Percentiles rank a stretch among this genome's conserved stretches.
These are phyloP conservation scores for Catotricha subobsoleta DNA, from an alignment of 2,888 invertebrate genomes.

Conservation along the genomic window DNA sequence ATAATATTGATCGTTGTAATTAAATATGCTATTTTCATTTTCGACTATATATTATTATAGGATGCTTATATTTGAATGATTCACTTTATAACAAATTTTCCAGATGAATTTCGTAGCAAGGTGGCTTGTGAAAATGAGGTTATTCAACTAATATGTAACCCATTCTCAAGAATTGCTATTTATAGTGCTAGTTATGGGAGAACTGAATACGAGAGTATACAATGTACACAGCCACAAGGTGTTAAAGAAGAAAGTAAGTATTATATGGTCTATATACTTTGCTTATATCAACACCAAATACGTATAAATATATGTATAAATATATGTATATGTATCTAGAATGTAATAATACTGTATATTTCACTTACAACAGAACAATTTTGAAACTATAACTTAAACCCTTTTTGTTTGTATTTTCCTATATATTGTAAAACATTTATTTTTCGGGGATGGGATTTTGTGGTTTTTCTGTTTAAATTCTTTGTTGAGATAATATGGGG, in stretches of 20 bases:
- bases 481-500: no score
- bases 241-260: slow-evolving; percentile 76
- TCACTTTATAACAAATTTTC: no score
- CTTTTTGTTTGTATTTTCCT: no score
- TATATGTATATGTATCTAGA: not conserved
- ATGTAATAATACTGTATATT: not conserved
- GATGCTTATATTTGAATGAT: no score
- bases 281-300: no score
- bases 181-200: slow-evolving; percentile 90
- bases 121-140: slow-evolving; percentile 84
- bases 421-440: no score
- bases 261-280: no score
- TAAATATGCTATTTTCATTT: no score
- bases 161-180: slow-evolving; percentile 73
- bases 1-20: no score
- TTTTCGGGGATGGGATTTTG: no score
- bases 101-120: slow-evolving; percentile 88
- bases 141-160: slow-evolving; percentile 72
- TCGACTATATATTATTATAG: not conserved
- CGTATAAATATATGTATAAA: not conserved
- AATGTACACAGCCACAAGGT: slow-evolving; percentile 73
- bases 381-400: not conserved
- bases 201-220: slow-evolving; percentile 73
- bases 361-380: not conserved
- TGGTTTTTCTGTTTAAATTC: no score